Conservation (phyloP, 2,888 invertebrate species). For the Dryocosmus kuriphilus region DNA sequence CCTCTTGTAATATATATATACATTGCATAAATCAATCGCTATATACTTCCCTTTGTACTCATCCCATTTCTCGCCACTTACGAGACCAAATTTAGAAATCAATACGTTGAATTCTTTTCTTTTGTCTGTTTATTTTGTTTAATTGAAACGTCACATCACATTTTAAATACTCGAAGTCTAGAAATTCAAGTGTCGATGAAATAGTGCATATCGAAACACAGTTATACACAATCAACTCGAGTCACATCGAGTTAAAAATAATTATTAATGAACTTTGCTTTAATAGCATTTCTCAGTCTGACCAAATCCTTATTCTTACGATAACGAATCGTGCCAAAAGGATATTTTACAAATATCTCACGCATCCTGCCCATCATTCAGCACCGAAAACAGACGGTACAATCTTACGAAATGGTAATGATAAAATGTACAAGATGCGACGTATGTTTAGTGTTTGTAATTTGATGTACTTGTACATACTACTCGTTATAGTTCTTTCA, state of each 20-base stretch:
- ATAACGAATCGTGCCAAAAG: constrained; percentile 55
- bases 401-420: constrained; percentile 63
- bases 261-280: constrained; percentile 1
- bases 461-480: constrained; percentile 76
- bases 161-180: neutral
- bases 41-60: constrained; percentile 50
- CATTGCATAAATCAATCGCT: constrained; percentile 66
- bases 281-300: constrained; percentile 27
- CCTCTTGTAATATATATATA: constrained; percentile 69
- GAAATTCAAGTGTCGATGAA: constrained; percentile 19
- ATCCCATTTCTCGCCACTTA: constrained; percentile 17
- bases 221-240: constrained; percentile 19
- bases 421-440: constrained; percentile 64
- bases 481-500: constrained; percentile 69
- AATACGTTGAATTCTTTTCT: neutral
- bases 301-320: constrained; percentile 38
- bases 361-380: constrained; percentile 32
- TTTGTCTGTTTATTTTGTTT: constrained; percentile 35
- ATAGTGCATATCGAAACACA: constrained; percentile 36
- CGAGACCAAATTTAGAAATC: neutral
- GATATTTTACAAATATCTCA: constrained; percentile 37
- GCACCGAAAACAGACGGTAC: constrained; percentile 55
- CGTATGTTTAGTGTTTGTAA: constrained; percentile 72
- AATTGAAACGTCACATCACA: constrained; percentile 43
- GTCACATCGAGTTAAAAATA: neutral